Evolutionary conservation across 2,113 vertebrate genomes (phyloP).

Genomic region (Bostrychus sinensis): DNA sequence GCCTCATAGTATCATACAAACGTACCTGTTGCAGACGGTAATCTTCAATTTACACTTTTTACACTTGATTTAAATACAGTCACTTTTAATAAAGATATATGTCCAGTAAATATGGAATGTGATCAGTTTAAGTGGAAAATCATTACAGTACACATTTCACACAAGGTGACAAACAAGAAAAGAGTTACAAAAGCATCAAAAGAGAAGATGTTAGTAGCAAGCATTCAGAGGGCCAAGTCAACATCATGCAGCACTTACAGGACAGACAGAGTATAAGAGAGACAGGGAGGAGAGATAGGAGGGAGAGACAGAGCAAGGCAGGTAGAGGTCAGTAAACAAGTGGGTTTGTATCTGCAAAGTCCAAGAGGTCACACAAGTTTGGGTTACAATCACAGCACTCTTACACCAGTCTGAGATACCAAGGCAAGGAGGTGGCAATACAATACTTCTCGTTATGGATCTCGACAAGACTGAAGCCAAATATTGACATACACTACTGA

Average conservation of each 20-base stretch:
- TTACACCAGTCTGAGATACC: constrained; percentile 67
- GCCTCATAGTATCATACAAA: constrained; percentile 20
- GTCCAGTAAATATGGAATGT: constrained; percentile 67
- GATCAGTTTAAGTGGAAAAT: constrained; percentile 57
- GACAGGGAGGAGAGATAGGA: constrained; percentile 35
- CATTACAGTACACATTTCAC: constrained; percentile 52
- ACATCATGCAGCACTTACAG: constrained; percentile 71
- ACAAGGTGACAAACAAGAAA: constrained; percentile 50
- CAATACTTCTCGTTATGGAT: constrained; percentile 50
- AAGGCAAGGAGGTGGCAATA: constrained; percentile 70
- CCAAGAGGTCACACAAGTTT: constrained; percentile 54
- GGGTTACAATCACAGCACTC: constrained; percentile 59
- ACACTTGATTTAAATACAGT: constrained; percentile 61
- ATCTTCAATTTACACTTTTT: constrained; percentile 27
- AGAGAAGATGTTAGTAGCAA: constrained; percentile 59
- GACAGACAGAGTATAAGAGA: constrained; percentile 37
- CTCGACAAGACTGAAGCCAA: constrained; percentile 59
- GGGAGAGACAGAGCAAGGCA: constrained; percentile 49
- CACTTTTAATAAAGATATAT: constrained; percentile 66
- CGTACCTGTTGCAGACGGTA: constrained; percentile 37
- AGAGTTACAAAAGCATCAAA: constrained; percentile 66
- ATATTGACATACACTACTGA: constrained; percentile 44
- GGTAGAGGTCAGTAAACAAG: constrained; percentile 32
- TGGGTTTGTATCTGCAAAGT: constrained; percentile 23
- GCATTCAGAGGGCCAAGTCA: constrained; percentile 62